Evolutionary conservation across 2,888 invertebrate genomes (phyloP), one percentile per base, ranked within the genome.

Genomic region (Melipona beecheii): DNA sequence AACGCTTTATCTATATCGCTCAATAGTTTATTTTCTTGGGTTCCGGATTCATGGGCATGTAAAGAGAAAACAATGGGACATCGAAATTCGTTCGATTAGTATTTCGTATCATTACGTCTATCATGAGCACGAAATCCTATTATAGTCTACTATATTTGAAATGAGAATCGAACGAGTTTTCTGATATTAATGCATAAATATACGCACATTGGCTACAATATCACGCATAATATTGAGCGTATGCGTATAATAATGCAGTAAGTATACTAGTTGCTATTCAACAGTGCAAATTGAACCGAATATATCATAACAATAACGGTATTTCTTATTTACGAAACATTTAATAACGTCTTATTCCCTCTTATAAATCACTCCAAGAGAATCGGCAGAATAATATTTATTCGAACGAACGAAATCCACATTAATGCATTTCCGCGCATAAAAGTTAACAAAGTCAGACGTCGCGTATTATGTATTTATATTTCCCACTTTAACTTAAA

Each of bases 21-120:
- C 90, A 93, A 92, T 91, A 92, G 91, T 92, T 92, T 92, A 91
- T 92, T 92, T 91, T 92, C 89, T 90, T 88, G 83, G 87, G 90
- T 85, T 64, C 56, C 64, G 65, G 5, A 84, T 77, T 43, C 49
- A 70, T 66, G 62, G 70, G 77, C 49, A 43, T 68, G 54, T 52
- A 71, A 71, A 65, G 50, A 50, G 31, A 52, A 78, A 81, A 75
- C 43, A 83, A 78, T 58, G 15, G 56, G 62, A 64, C n/a, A 36
- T 54, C 31, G 60, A 66, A 75, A 84, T 75, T 70, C 78, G 73
- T 75, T 84, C 66, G 72, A 81, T 75, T 75, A 43, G 64, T 74
- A 78, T 78, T 81, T 77, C 75, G 49, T 56, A 65, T 27, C 31
- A 62, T 75, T 83, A 78, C 50, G 24, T 73, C 69, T 77, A 75